Percentiles rank a stretch among this genome's conserved stretches.
Evolutionary conservation across 2,888 invertebrate species (phyloP).

Genomic region (Linyphia triangularis): DNA sequence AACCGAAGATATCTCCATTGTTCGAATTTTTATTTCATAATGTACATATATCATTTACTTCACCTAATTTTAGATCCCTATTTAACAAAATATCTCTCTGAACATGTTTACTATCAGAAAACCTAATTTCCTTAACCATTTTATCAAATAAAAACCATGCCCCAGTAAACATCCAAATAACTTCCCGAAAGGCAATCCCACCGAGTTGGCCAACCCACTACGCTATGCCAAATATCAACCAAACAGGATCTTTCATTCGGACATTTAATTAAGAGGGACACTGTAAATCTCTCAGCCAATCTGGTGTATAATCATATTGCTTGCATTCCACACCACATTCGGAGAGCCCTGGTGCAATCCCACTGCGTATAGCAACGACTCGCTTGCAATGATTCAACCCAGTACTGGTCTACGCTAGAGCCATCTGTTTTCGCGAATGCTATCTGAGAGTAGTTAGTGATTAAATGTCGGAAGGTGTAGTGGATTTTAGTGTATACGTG

Average conservation of each 20-base stretch:
- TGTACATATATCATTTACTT: no score
- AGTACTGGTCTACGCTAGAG: neutral
- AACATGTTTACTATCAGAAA: no score
- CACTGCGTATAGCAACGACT: neutral
- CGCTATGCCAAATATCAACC: neutral
- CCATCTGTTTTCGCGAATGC: slow-evolving; percentile 41
- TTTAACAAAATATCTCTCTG: no score
- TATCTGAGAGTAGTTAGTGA: slow-evolving; percentile 13
- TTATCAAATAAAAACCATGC: no score
- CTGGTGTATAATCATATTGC: slow-evolving; percentile 43
- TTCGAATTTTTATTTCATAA: no score
- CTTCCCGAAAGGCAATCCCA: neutral
- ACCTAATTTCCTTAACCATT: no score
- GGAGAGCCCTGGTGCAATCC: neutral
- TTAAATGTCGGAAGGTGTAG: slow-evolving; percentile 4
- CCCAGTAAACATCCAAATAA: neutral
- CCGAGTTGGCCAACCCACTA: neutral
- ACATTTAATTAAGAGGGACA: slow-evolving; percentile 59
- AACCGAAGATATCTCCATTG: no score
- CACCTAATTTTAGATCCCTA: no score
- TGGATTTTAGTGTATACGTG: neutral
- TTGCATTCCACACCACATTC: neutral
- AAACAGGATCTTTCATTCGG: slow-evolving; percentile 38
- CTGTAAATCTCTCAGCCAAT: slow-evolving; percentile 28
- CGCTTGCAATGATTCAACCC: slow-evolving; percentile 38